phyloP scores from a whole-genome alignment of 1,140 invertebrate genomes.

The Mylabris phalerata region DNA sequence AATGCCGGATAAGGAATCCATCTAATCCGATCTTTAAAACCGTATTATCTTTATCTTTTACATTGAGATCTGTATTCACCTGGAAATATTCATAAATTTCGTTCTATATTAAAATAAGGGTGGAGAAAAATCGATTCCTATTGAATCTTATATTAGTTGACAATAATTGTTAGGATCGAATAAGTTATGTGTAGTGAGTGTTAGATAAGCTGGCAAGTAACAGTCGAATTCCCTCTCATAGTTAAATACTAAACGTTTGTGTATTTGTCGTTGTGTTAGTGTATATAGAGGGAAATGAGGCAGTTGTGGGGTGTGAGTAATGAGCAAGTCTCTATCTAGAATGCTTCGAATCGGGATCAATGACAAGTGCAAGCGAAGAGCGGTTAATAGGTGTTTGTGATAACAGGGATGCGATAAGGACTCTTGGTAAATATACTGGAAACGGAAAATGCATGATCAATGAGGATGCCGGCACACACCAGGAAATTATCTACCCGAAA shows the following conservation, averaged over 20 bases:
- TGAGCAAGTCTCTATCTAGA: constrained; percentile 41
- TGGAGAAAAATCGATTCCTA: no score
- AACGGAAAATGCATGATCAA: constrained; percentile 44
- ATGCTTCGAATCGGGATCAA: constrained; percentile 40
- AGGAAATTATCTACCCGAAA: constrained; percentile 39
- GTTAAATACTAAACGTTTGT: constrained; percentile 25
- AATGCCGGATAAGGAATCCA: constrained; percentile 9
- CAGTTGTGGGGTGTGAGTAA: constrained; percentile 38
- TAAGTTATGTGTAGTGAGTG: constrained; percentile 20
- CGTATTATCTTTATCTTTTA: constrained; percentile 8
- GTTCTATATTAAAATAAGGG: no score
- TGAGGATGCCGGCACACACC: constrained; percentile 38
- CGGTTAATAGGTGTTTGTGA: constrained; percentile 44
- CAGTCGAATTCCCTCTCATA: constrained; percentile 21
- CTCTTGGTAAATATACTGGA: constrained; percentile 41
- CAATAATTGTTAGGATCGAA: no score
- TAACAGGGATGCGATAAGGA: constrained; percentile 40
- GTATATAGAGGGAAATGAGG: constrained; percentile 23
- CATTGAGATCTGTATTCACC: no score
- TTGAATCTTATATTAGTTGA: no score
- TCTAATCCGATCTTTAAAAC: constrained; percentile 11
- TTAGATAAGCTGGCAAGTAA: constrained; percentile 32
- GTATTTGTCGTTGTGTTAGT: no score
- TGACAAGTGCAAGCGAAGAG: constrained; percentile 43
- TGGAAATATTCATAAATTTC: no score